Evolutionary conservation across 2,797 vertebrate genomes (phyloP), one percentile per base, ranked within the genome.

Genomic region (Capromys pilorides): DNA sequence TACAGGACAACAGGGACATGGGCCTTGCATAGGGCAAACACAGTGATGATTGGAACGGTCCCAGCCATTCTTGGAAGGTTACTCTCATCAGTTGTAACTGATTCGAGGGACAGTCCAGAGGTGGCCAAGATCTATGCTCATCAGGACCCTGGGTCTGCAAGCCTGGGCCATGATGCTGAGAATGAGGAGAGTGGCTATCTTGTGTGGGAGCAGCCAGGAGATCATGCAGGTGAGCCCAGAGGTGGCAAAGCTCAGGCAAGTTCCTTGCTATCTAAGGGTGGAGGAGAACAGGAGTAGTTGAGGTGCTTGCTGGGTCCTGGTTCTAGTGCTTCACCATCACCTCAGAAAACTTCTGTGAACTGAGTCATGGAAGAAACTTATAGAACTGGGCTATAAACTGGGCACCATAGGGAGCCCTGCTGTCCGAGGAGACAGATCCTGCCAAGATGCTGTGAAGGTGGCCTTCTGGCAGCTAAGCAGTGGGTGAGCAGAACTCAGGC

Each of bases 131-230:
- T 67, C 77, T 11, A 36, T n/a, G 36, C 10, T 67, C 59, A 85
- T 73, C 66, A 41, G 14, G 19, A 88, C 19, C 33, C 33, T 61
- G 75, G 6, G 26, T 41, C 45, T 57, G 14, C 5, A 28, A 57
- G 13, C 57, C 86, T 89, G 64, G 67, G 41, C 13, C 31, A 89
- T 62, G 77, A 95, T 51, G 39, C 22, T 54, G 90, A 85, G 91
- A 51, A 67, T 88, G 54, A 86, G 61, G 64, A 89, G 4, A 64
- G 45, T 2, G 31, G 39, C 14, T 13, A 33, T 33, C 6, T 26
- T 73, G 18, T 36, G 61, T 5, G n/a, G 28, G 45, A 26, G 24
- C 0, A 90, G 45, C 54, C 24, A 66, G 64, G 71, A 80, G 57
- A 39, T 28, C 19, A 49, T 0, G 24, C 7, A 62, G 57, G 16